Base-by-base conservation (phyloP, 2,113 vertebrate species). In the Mustela nigripes region DNA sequence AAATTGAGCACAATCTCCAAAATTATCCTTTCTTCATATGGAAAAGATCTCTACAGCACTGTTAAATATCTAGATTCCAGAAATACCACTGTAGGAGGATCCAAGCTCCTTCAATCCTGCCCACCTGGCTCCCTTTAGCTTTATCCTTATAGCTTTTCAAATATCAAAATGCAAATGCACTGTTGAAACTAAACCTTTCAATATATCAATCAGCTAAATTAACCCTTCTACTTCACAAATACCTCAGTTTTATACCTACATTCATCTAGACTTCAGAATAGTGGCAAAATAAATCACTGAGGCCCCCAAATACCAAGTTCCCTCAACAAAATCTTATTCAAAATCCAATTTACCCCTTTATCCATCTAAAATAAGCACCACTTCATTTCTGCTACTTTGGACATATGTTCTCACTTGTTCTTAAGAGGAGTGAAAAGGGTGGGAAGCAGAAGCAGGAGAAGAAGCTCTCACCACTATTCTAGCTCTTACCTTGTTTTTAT, bases 341-440 rank as follows among this genome's bases (percentile, higher is more conserved):
- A 94, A 94, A 89, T 22, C 26, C 67, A 81, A 18, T 22, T 26
- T 45, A 74, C 58, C 62, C 36, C 36, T 79, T 91, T 73, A 92
- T 31, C 82, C 69, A 88, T 11, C 39, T 81, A 62, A 89, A 95
- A 95, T 45, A 84, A 71, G 71, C 45, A 73, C 15, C 65, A 42
- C 14, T 78, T 81, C 26, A 50, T 18, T 83, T 83, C 79, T 85
- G 48, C 50, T 50, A 45, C 50, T 85, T 85, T 50, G 10, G 26
- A 80, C 60, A 80, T 86, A 74, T 92, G 62, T 71, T 80, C 84
- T 94, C 80, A 36, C 89, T 82, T 82, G 76, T n/a, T 95, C 84
- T 53, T 60, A 22, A 65, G 39, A 94, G 71, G 15, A 69, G n/a
- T 45, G 42, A 45, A 58, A 96, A 12, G 26, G 8, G 45, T 89